These are phyloP conservation scores for Andrena praecox DNA, from an alignment of 2,888 invertebrate species.

Conservation along the genomic window DNA sequence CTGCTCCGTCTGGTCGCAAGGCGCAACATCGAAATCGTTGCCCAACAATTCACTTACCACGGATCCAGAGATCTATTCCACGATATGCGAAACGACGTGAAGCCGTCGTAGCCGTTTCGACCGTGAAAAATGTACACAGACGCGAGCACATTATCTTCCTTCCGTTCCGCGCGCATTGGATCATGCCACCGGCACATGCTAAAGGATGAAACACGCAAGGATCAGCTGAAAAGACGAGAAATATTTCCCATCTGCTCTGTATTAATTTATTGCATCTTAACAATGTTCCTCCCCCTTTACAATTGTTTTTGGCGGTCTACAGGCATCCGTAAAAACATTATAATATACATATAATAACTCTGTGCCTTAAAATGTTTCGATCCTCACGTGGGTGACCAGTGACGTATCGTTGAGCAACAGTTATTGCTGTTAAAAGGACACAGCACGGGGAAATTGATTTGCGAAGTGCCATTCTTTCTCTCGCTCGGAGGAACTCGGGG, in stretches of 20 bases:
- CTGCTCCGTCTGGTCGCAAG: conserved; percentile 34
- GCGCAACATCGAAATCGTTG: conserved; percentile 20
- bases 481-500: background rate
- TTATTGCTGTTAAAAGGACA: conserved; percentile 27
- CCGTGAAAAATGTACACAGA: background rate
- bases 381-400: conserved; percentile 24
- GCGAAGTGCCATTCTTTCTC: background rate
- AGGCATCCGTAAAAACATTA: conserved; percentile 66
- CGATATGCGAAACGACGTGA: conserved; percentile 17
- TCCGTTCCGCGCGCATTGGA: too few species aligned
- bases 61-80: conserved; percentile 20
- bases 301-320: conserved; percentile 45
- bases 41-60: conserved; percentile 18
- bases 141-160: too few species aligned
- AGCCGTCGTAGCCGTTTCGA: background rate
- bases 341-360: conserved; percentile 56
- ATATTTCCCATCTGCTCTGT: conserved; percentile 6
- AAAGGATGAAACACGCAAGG: too few species aligned
- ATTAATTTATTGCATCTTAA: conserved; percentile 60
- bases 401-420: conserved; percentile 62
- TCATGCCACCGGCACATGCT: too few species aligned
- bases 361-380: conserved; percentile 52
- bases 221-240: background rate
- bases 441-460: background rate
- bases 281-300: conserved; percentile 47